These are phyloP conservation scores for Portevinia maculata DNA, from an alignment of 2,888 invertebrate species.

Conservation along the genomic window DNA sequence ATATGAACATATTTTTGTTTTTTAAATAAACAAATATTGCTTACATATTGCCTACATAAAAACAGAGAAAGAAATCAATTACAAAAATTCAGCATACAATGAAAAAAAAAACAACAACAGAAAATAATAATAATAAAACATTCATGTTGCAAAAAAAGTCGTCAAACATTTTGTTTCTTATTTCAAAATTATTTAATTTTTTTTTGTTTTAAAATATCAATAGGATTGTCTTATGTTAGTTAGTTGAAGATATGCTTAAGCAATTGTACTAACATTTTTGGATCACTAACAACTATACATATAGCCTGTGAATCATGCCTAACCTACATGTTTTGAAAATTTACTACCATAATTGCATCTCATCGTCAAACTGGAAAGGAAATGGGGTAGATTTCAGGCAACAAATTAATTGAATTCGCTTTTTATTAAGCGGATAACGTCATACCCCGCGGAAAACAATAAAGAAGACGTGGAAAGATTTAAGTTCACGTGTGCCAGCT, in stretches of 20 bases:
- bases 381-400: neutral
- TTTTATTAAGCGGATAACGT: too few relatives aligned
- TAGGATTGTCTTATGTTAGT: conserved; percentile 8
- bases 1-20: conserved; percentile 31
- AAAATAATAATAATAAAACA: too few relatives aligned
- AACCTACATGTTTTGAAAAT: neutral
- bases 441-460: too few relatives aligned
- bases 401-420: too few relatives aligned
- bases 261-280: conserved; percentile 3
- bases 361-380: neutral
- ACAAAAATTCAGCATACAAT: conserved; percentile 47
- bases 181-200: conserved; percentile 26
- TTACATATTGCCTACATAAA: conserved; percentile 79
- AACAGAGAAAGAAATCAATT: conserved; percentile 60
- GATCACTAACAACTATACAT: neutral
- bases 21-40: conserved; percentile 25
- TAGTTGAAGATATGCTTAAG: conserved; percentile 16
- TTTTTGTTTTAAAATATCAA: conserved; percentile 1
- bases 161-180: conserved; percentile 53
- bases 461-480: too few relatives aligned
- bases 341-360: neutral
- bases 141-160: conserved; percentile 59
- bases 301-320: neutral
- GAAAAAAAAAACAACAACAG: conserved; percentile 21
- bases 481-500: too few relatives aligned